Evolutionary conservation across 2,113 vertebrate species (phyloP).

Genomic region (Isichthys henryi): DNA sequence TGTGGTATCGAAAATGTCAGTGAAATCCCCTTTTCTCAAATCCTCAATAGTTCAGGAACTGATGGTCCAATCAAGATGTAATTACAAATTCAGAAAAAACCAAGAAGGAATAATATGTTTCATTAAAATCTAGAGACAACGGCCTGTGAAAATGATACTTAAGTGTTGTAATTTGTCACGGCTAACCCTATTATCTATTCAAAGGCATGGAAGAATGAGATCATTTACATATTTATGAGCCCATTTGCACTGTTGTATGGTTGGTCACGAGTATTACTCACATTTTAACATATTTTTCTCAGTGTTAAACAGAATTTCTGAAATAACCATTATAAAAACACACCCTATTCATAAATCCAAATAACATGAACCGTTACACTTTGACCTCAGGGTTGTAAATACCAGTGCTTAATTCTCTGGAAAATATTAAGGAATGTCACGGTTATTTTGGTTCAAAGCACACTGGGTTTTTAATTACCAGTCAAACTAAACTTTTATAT

Average conservation of each 20-base stretch:
- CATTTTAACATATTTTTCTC: constrained; percentile 9
- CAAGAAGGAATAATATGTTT: constrained; percentile 27
- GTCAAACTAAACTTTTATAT: background rate
- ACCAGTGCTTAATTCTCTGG: background rate
- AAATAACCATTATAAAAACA: background rate
- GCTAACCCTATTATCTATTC: constrained; percentile 32
- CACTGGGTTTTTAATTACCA: background rate
- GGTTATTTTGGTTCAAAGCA: background rate
- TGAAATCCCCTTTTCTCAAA: constrained; percentile 9
- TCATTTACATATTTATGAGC: constrained; percentile 32
- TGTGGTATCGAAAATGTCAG: constrained; percentile 8
- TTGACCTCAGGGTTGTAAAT: background rate
- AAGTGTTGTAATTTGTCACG: constrained; percentile 28
- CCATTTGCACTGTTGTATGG: constrained; percentile 9
- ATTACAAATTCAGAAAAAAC: constrained; percentile 31
- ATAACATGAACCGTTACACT: background rate
- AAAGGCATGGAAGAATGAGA: constrained; percentile 18
- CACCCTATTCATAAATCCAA: background rate
- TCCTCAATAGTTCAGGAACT: constrained; percentile 20
- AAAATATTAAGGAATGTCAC: background rate
- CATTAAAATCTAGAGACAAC: constrained; percentile 33
- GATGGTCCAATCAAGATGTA: constrained; percentile 27
- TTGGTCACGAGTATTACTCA: constrained; percentile 9
- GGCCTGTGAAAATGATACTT: constrained; percentile 24
- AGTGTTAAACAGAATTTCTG: background rate